These are phyloP conservation scores for Conops quadrifasciatus DNA, from an alignment of 2,888 invertebrate genomes.

Conservation along the genomic window DNA sequence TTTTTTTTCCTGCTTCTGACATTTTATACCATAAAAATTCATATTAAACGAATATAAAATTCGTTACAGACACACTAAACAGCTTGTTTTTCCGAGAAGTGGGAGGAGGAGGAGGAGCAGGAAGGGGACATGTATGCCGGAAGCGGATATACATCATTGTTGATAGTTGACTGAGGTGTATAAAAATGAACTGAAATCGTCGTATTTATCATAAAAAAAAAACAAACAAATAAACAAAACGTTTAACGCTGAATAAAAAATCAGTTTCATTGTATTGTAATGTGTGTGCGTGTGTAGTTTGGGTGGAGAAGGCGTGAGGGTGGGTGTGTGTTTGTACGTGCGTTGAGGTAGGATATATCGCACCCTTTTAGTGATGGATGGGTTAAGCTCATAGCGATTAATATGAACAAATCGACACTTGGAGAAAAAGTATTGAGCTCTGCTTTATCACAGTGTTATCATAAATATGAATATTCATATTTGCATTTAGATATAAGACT, in stretches of 20 bases:
- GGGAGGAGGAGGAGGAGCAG: no score
- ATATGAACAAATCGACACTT: no score
- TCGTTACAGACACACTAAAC: slow-evolving; percentile 2
- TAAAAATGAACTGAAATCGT: slow-evolving; percentile 30
- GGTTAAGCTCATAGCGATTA: no score
- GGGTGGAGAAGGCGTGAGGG: background rate
- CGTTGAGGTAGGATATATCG: background rate
- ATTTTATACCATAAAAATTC: no score
- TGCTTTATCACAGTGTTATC: no score
- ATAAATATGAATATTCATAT: no score
- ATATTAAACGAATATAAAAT: background rate
- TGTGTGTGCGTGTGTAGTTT: no score
- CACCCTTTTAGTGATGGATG: no score
- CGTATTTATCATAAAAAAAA: slow-evolving; percentile 14
- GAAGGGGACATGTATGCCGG: background rate
- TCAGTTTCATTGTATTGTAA: slow-evolving; percentile 20
- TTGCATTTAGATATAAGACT: no score
- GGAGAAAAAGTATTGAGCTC: no score
- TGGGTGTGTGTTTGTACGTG: background rate
- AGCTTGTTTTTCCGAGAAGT: no score
- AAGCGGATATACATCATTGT: slow-evolving; percentile 31
- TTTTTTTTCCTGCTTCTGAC: no score
- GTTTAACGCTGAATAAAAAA: slow-evolving; percentile 20
- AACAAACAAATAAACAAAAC: background rate
- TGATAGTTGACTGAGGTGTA: slow-evolving; percentile 28